Base-by-base conservation (phyloP, 2,113 vertebrate species). In the Zosterops hypoxanthus region DNA sequence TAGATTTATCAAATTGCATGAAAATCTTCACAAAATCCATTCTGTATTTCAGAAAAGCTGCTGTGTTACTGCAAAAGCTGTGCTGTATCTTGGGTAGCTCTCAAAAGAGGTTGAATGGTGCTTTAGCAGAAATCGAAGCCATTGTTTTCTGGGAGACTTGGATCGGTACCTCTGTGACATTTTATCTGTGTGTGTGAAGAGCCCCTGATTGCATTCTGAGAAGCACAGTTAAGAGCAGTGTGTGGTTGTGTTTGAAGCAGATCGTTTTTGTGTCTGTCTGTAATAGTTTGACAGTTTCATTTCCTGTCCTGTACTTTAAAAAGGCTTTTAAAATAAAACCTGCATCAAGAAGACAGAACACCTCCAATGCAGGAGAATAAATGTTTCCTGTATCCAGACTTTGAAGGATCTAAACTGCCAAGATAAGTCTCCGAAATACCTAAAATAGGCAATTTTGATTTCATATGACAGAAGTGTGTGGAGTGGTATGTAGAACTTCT, bases 401-500 rank as follows among this genome's bases (percentile, higher is more conserved):
- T 46, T 76, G 85, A 92, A 72, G 36, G 29, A 68, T 92, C 88
- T 80, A 64, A 94, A 76, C 56, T 94, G 94, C 86, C 86, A 88
- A 94, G 92, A 82, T 80, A 82, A 96, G 64, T 86, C 90, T 81
- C 61, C 12, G 16, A 80, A 93, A 91, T 86, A 89, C 55, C 68
- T 61, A 82, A 89, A 88, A 85, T 82, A 95, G 82, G 34, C 63
- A 56, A 78, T 82, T 82, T 46, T 86, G 42, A 64, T 82, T 92
- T 95, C 59, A 46, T 90, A 31, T 82, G 92, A 73, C 78, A 95
- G 91, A 77, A 95, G n/a, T 65, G 81, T 90, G 79, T 94, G 94
- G 88, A 94, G 86, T 83, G 77, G 39, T 79, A 82, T 88, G 84
- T 90, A 56, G 47, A 92, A 84, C 50, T 94, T 52, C 82, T 80